Base-by-base conservation (phyloP, 2,888 invertebrate genomes). In the Pammene fasciana region DNA sequence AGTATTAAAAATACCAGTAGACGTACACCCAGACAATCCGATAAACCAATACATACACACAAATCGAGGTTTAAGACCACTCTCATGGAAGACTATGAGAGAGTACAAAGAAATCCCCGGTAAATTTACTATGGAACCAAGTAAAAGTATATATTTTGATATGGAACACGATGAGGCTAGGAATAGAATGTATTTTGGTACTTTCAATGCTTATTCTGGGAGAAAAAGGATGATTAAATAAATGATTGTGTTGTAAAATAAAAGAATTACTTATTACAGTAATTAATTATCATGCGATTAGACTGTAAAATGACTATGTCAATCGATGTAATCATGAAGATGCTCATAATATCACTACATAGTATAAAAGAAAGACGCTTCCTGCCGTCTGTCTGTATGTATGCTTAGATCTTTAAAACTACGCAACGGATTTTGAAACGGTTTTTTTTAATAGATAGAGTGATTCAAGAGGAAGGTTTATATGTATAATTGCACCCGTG, bases 1-100 rank as follows among this genome's bases (percentile, higher is more conserved):
- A 38, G 50, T 62, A 41, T 8, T 52, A 3, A 50, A 62, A 41
- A 52, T 62, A 50, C 50, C 62, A 0, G 13, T 18, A 1, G 38
- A 41, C 5, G 38, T 62, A 48, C 10, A 50, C 1, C 38, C 36
- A n/a, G 38, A 50, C 0, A 5, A 62, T 18, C 62, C 50, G 0
- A 41, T 62, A 16, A 62, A 52, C 14, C 62, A 62, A 36, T 52
- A 62, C 7, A 52, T 62, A 38, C 9, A 50, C 26, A 62, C 50
- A 62, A 52, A 62, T 41, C 41, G 9, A 41, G 50, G 50, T 9
- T 1, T 62, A 18, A 34, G 38, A 16, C 61, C 61, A 0, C 36
- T 62, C 10, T 62, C 50, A n/a, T 50, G 48, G 52, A 38, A 41
- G 10, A 62, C 50, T 48, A 18, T 62, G 3, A 41, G 13, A 13